Evolutionary conservation across 2,888 invertebrate species (phyloP), one percentile per base, ranked within the genome.

Genomic region (Zygogramma bicolorata): DNA sequence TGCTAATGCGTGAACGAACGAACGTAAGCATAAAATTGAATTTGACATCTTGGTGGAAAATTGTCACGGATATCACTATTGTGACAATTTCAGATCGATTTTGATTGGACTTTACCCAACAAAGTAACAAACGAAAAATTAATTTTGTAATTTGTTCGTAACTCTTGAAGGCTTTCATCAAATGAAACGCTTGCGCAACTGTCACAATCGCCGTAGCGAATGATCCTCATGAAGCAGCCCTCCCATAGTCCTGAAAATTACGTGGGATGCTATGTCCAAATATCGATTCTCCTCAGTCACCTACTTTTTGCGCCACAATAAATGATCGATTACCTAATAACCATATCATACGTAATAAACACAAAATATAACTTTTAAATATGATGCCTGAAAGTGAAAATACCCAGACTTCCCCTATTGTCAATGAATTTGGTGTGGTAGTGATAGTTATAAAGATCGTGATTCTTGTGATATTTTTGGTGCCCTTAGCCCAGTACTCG

Each of bases 401-500:
- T 25, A n/a, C 7, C n/a, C 53, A 25, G 13, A 22, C 3, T 53
- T n/a, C 15, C 7, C 13, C 53, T n/a, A 8, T 25, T 25, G 15
- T 53, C 27, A 53, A 53, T 27, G 53, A 53, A 53, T 53, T 53
- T n/a, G 27, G 53, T n/a, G 53, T 53, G 27, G 27, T 53, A 53
- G 53, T 53, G 25, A 53, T 27, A 25, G 53, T 53, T 53, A 10
- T 53, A 10, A 53, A 53, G 53, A 53, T 53, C 25, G 53, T 53
- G 53, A 53, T 53, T 15, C 25, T 53, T n/a, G 53, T n/a, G 6
- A 53, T 53, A 53, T 53, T 53, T 53, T 27, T 53, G 53, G 13
- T n/a, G 22, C 53, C 53, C 27, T 6, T 53, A 53, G 53, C 53
- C 25, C 22, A 53, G n/a, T 53, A 53, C 25, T 15, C 53, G 1